A percentile compares a stretch with the other conserved stretches of the same genome.
These are phyloP conservation scores for Probosciger aterrimus DNA, from an alignment of 2,113 vertebrate genomes.

Conservation along the genomic window DNA sequence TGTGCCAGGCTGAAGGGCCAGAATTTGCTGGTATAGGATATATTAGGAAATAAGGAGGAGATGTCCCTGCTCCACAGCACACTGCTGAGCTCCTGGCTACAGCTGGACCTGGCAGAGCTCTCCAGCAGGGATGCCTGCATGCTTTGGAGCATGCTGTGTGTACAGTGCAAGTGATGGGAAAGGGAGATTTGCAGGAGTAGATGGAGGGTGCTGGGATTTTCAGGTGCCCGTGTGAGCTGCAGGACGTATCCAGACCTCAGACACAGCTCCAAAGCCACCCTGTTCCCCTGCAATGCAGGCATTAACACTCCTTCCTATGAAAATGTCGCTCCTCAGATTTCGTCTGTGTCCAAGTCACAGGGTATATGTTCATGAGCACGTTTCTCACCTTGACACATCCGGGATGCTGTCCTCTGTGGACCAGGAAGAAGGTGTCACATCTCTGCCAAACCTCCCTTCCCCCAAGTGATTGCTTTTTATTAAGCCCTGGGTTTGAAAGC, in stretches of 20 bases:
- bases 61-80: background rate
- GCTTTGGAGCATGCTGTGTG: accelerated
- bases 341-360: background rate
- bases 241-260: background rate
- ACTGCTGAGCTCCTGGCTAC: background rate
- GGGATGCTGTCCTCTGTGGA: background rate
- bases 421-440: background rate
- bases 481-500: background rate
- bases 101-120: accelerated
- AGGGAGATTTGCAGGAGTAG: background rate
- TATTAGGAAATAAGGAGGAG: background rate
- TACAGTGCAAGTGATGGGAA: background rate
- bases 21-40: accelerated
- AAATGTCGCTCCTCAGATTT: background rate
- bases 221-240: accelerated
- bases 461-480: background rate
- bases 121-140: background rate
- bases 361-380: accelerated
- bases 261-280: background rate
- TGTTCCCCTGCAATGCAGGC: background rate
- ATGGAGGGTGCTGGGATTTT: accelerated
- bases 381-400: background rate
- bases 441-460: background rate
- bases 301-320: background rate
- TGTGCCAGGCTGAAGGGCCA: background rate